Evolutionary conservation across 1,140 invertebrate genomes (phyloP).

Genomic region (Lasaia peninsularis): DNA sequence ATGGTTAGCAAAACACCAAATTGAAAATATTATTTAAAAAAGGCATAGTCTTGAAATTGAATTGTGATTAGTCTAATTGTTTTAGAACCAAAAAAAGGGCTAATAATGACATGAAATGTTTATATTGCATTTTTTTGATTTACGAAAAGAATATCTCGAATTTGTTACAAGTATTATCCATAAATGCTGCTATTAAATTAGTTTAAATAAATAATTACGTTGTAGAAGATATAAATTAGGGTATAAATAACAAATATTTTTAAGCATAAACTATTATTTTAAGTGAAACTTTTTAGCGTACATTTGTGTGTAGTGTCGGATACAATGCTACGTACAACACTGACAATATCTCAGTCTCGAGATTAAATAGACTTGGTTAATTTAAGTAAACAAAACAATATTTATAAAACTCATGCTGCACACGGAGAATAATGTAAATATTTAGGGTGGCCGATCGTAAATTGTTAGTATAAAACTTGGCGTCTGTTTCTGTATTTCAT

Average conservation of each 20-base stretch:
- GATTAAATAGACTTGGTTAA: constrained; percentile 67
- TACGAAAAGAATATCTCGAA: too few species aligned
- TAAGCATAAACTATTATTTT: constrained; percentile 45
- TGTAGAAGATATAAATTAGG: constrained; percentile 33
- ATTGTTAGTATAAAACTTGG: constrained; percentile 68
- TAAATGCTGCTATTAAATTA: constrained; percentile 11
- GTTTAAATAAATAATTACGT: constrained; percentile 25
- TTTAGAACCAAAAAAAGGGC: neutral
- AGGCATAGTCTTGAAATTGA: neutral
- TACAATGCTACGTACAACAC: constrained; percentile 78
- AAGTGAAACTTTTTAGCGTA: constrained; percentile 76
- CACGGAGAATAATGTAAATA: constrained; percentile 71
- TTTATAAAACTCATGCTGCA: constrained; percentile 74
- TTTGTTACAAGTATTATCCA: too few species aligned
- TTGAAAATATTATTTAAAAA: neutral
- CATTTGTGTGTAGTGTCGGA: constrained; percentile 78
- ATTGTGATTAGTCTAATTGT: neutral
- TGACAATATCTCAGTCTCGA: constrained; percentile 66
- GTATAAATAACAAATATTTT: constrained; percentile 37
- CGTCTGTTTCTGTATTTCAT: constrained; percentile 59
- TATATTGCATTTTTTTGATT: too few species aligned
- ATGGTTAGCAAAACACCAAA: too few species aligned
- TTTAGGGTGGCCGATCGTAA: constrained; percentile 66
- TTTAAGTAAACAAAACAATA: constrained; percentile 75
- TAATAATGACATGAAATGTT: too few species aligned